Percentiles rank a stretch among this genome's conserved stretches.
phyloP scores from a whole-genome alignment of 2,888 invertebrate species.

The Gymnosoma rotundatum region DNA sequence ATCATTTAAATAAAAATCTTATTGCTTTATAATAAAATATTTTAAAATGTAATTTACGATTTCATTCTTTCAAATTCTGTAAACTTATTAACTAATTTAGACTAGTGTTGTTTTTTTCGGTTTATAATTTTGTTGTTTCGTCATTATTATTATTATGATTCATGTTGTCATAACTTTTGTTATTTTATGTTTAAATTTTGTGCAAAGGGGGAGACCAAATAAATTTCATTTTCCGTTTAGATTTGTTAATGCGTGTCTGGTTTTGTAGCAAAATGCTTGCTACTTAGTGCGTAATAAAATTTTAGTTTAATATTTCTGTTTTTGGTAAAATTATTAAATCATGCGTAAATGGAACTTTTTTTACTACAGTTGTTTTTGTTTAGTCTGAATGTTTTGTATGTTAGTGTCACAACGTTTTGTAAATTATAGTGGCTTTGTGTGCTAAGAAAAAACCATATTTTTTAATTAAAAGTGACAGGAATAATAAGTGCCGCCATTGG shows the following conservation, averaged over 20 bases:
- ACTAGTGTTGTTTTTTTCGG: background rate
- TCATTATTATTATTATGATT: constrained; percentile 31
- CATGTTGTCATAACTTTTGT: constrained; percentile 47
- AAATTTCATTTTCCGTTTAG: constrained; percentile 4
- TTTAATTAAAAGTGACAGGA: no score
- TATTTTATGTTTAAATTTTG: constrained; percentile 14
- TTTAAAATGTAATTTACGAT: no score
- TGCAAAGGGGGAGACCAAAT: background rate
- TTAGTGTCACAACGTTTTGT: no score
- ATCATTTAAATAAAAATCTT: no score
- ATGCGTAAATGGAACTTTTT: constrained; percentile 22
- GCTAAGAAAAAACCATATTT: no score
- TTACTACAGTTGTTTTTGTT: no score
- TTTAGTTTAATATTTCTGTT: background rate
- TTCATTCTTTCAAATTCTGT: constrained; percentile 1
- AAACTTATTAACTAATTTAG: background rate
- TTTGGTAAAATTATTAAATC: constrained; percentile 14
- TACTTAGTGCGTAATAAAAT: background rate
- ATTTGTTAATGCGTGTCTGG: constrained; percentile 10
- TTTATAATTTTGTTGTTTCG: constrained; percentile 1
- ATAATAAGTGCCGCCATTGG: no score
- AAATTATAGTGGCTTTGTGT: no score
- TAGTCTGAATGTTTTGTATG: no score
- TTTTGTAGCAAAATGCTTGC: constrained; percentile 29
- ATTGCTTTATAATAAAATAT: no score